Evolutionary conservation across 1,140 invertebrate genomes (phyloP), one percentile per base, ranked within the genome.

Genomic region (Steinernema feltiae): DNA sequence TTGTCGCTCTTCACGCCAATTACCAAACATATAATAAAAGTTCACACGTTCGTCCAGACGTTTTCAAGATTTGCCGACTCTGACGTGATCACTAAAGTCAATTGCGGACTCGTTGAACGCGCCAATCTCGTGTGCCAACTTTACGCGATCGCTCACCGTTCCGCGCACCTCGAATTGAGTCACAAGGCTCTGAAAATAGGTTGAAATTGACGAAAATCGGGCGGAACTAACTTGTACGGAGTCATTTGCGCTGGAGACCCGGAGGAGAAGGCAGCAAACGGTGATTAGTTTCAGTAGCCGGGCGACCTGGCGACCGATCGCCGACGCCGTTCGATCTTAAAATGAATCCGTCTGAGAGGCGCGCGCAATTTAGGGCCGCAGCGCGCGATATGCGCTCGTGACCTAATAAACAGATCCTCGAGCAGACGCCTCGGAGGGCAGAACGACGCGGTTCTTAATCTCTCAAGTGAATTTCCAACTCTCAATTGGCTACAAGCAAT

Each of bases 71-170:
- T n/a, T n/a, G n/a, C n/a, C n/a, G n/a, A n/a, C n/a, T n/a, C n/a
- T n/a, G n/a, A n/a, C n/a, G 73, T 79, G 78, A 76, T 79, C 79
- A 17, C 53, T 12, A 21, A 63, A 63, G 12, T 63, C 53, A 21
- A 63, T 63, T 63, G 7, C 53, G 24, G 53, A n/a, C 24, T 63
- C 53, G 53, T 63, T 63, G 15, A 63, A 27, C 3, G 24, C 53
- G 24, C 53, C 53, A 21, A 63, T 21, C 3, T 63, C 53, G 24
- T 27, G 53, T 7, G 53, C 53, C 7, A 63, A 21, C 24, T 15
- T 63, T 3, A 63, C 3, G 24, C 53, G 53, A 27, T 63, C 53
- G 7, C 24, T 63, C 24, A 63, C 53, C 12, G 53, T 21, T 63
- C 53, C 53, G 53, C 53, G 53, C 12, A 63, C 24, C 24, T 63